Conservation (phyloP, 2,888 invertebrate genomes). For the Microplitis deprimator region DNA sequence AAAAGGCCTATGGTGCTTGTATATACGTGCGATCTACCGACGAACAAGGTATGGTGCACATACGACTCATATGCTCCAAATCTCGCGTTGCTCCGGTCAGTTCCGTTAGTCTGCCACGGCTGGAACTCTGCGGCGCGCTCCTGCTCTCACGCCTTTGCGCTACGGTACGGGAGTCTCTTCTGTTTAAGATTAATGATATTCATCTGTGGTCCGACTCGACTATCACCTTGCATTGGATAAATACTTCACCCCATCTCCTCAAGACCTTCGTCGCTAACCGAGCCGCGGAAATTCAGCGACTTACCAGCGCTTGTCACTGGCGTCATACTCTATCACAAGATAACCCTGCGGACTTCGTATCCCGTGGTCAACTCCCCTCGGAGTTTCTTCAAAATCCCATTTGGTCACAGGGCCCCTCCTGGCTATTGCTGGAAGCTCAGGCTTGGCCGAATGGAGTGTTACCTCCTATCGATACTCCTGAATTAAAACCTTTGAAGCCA, state of each 20-base stretch:
- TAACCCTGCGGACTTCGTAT: conserved; percentile 50
- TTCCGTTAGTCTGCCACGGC: conserved; percentile 41
- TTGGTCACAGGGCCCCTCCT: conserved; percentile 22
- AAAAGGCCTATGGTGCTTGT: conserved; percentile 54
- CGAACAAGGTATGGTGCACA: background rate
- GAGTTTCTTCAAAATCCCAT: conserved; percentile 7
- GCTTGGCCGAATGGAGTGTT: background rate
- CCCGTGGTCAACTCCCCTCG: conserved; percentile 40
- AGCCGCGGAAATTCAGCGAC: background rate
- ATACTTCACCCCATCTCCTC: conserved; percentile 22
- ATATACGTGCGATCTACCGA: conserved; percentile 20
- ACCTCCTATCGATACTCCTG: no score
- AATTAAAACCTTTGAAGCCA: no score
- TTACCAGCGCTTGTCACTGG: background rate
- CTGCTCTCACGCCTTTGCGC: conserved; percentile 16
- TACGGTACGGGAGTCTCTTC: background rate
- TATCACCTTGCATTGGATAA: conserved; percentile 33
- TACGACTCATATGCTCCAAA: conserved; percentile 45
- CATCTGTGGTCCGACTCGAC: background rate
- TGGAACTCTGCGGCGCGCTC: conserved; percentile 40
- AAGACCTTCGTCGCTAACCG: background rate
- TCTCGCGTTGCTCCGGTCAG: conserved; percentile 42
- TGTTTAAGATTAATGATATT: background rate
- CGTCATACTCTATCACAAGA: conserved; percentile 10
- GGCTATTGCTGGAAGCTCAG: background rate